Percentiles rank a stretch among this genome's conserved stretches.
phyloP scores from a whole-genome alignment of 2,113 vertebrate species.

The Lophura nycthemera region DNA sequence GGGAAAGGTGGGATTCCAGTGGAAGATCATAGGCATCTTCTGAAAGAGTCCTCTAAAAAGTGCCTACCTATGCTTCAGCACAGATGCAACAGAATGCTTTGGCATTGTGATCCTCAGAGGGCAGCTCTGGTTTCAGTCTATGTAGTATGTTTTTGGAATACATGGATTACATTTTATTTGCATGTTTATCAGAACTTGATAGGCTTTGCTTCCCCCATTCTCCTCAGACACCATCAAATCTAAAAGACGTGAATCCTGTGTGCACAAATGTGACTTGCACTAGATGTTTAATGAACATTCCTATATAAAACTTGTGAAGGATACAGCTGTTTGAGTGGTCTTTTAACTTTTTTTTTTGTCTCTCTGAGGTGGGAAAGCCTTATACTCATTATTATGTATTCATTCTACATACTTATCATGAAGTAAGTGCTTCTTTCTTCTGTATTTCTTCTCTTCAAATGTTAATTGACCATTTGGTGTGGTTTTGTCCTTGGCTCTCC shows the following conservation, averaged over 20 bases:
- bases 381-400: conserved; percentile 92
- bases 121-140: neutral
- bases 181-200: neutral
- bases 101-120: neutral
- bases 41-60: neutral
- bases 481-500: neutral
- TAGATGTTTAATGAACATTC: neutral
- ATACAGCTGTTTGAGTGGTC: neutral
- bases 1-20: neutral
- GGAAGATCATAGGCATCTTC: neutral
- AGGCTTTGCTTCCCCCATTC: neutral
- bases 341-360: conserved; percentile 65
- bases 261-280: neutral
- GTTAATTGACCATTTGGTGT: neutral
- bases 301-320: neutral
- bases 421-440: conserved; percentile 85
- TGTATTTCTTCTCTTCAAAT: neutral
- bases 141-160: neutral
- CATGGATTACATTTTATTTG: neutral
- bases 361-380: conserved; percentile 95
- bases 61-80: neutral
- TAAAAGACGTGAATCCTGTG: neutral
- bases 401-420: conserved; percentile 95
- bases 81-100: neutral
- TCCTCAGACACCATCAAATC: neutral